Evolutionary conservation across 2,113 vertebrate genomes (phyloP).

Genomic region (Melospiza georgiana): DNA sequence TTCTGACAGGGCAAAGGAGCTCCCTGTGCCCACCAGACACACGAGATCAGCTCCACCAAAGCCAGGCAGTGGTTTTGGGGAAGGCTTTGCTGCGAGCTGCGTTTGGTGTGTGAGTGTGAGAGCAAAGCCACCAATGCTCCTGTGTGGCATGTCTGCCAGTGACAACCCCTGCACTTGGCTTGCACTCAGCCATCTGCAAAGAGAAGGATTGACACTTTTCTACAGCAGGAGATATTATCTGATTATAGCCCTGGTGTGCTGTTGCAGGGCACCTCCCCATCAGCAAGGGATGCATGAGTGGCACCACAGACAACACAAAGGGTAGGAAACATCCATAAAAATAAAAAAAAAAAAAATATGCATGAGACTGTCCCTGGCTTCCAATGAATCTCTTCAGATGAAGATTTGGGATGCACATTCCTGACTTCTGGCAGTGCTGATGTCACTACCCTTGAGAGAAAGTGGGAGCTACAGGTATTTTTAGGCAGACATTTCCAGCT

Average conservation of each 20-base stretch:
- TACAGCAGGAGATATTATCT: neutral
- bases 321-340: neutral
- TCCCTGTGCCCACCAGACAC: neutral
- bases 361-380: neutral
- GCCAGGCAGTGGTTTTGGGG: rapidly evolving
- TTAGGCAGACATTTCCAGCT: neutral
- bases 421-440: neutral
- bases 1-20: neutral
- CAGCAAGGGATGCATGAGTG: neutral
- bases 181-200: neutral
- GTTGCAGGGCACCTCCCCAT: neutral
- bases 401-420: neutral
- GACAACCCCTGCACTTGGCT: neutral
- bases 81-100: neutral
- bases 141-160: neutral
- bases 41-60: neutral
- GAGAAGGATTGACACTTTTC: neutral
- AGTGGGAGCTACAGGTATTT: neutral
- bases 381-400: neutral
- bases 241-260: neutral
- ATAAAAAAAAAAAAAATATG: neutral
- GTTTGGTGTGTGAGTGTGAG: neutral
- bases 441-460: neutral
- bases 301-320: neutral
- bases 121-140: rapidly evolving